phyloP scores from a whole-genome alignment of 2,797 vertebrate genomes.

The Setipinna tenuifilis region DNA sequence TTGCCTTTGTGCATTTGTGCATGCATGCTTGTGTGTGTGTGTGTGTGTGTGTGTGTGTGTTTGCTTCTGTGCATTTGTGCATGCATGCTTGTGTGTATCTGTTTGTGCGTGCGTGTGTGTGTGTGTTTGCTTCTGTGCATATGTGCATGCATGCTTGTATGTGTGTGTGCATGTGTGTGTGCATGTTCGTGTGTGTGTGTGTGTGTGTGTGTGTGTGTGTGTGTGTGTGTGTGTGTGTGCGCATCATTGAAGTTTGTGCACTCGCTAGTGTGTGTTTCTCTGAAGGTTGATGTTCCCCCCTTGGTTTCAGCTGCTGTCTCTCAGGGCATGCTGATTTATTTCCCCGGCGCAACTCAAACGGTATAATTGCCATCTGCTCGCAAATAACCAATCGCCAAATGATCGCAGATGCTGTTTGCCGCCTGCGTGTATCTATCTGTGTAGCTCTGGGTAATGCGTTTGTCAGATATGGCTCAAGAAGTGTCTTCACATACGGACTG shows the following conservation, averaged over 20 bases:
- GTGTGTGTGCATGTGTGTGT: not conserved
- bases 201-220: not conserved
- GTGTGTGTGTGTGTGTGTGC: not conserved
- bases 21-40: no score
- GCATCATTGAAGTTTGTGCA: not conserved
- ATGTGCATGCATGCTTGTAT: not conserved
- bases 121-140: no score
- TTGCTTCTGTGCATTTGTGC: no score
- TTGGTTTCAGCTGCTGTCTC: constrained; percentile 40
- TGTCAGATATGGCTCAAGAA: not conserved
- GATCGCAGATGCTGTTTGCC: constrained; percentile 37
- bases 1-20: no score
- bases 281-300: constrained; percentile 37
- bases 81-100: not conserved
- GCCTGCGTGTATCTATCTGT: constrained; percentile 16
- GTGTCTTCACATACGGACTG: constrained; percentile 35
- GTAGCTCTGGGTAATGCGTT: constrained; percentile 27
- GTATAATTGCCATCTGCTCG: constrained; percentile 31
- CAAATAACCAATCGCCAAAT: constrained; percentile 39
- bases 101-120: no score
- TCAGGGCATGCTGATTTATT: constrained; percentile 44
- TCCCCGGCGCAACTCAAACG: constrained; percentile 17
- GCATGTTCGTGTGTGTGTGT: not conserved
- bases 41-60: no score
- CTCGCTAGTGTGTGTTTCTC: constrained; percentile 11